phyloP scores from a whole-genome alignment of 2,113 vertebrate genomes.

The Nettapus auritus region DNA sequence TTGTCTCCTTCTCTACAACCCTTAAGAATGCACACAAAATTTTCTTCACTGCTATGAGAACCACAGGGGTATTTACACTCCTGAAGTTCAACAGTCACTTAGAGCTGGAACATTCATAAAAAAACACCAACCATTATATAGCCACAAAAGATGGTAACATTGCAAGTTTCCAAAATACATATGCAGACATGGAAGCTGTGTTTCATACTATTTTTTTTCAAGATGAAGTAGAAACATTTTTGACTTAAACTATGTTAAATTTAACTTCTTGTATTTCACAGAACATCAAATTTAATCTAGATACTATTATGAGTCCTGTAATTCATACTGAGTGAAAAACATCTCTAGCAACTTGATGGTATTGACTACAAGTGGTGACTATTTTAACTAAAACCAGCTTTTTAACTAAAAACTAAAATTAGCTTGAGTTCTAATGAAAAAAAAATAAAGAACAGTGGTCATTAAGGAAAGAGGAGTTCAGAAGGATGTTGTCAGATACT shows the following conservation, averaged over 20 bases:
- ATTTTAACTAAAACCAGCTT: not conserved
- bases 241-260: not conserved
- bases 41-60: not conserved
- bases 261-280: not conserved
- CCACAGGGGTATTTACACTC: not conserved
- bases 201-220: not conserved
- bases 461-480: not conserved
- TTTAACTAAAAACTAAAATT: too few relatives aligned
- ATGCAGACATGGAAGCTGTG: not conserved
- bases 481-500: not conserved
- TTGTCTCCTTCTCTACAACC: not conserved
- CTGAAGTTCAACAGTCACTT: not conserved
- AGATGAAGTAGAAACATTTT: not conserved
- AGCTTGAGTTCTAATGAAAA: not conserved
- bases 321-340: not conserved
- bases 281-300: not conserved
- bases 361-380: not conserved
- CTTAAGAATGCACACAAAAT: not conserved
- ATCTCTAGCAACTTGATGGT: not conserved
- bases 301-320: not conserved
- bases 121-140: not conserved
- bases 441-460: not conserved
- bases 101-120: not conserved
- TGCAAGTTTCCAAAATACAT: not conserved
- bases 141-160: not conserved